A percentile compares a stretch with the other conserved stretches of the same genome.
Evolutionary conservation across 2,797 vertebrate species (phyloP).

Genomic region (Poeciliopsis infans): DNA sequence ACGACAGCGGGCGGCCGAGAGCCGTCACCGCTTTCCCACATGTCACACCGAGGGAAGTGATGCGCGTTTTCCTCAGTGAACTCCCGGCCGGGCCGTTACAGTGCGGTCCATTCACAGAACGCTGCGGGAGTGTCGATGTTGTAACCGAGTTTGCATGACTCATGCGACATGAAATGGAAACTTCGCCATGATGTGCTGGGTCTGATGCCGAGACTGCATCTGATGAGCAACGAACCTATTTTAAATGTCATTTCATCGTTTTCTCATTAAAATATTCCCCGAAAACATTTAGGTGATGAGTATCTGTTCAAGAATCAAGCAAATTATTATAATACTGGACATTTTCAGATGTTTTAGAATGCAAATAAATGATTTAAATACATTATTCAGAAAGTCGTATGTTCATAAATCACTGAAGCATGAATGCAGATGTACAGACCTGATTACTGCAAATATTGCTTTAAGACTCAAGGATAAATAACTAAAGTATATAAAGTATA

Average conservation of each 20-base stretch:
- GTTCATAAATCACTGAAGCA: background rate
- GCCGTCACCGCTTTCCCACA: background rate
- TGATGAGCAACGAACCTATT: background rate
- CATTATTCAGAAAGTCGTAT: background rate
- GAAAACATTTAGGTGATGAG: background rate
- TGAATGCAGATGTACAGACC: background rate
- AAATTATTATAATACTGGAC: background rate
- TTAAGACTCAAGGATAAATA: background rate
- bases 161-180: conserved; percentile 11
- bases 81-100: conserved; percentile 17
- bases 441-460: background rate
- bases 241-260: background rate
- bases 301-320: background rate
- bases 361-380: background rate
- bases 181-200: background rate
- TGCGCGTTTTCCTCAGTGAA: conserved; percentile 5
- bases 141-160: conserved; percentile 4
- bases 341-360: background rate
- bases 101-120: conserved; percentile 15
- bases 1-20: conserved; percentile 19
- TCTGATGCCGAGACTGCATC: background rate
- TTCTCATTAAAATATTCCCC: background rate
- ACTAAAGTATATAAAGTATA: background rate
- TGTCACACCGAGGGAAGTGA: background rate
- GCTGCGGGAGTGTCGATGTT: conserved; percentile 2